These are phyloP conservation scores for Pachycephala philippinensis DNA, from an alignment of 2,113 vertebrate genomes.

Conservation along the genomic window DNA sequence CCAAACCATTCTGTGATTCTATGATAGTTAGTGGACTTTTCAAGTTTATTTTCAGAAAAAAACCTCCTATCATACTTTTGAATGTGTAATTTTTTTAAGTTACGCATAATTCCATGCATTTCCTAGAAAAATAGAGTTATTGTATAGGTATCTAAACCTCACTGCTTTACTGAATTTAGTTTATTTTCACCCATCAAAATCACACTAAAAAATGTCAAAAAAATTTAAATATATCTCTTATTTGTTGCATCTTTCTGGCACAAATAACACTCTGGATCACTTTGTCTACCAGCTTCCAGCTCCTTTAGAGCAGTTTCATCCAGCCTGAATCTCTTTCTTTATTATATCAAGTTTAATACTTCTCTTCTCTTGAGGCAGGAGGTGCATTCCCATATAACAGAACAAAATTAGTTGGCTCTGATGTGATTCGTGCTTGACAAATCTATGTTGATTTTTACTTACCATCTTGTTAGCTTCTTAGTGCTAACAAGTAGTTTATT, in stretches of 20 bases:
- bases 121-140: neutral
- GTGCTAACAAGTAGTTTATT: neutral
- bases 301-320: neutral
- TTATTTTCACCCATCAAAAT: neutral
- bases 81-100: neutral
- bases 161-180: neutral
- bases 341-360: neutral
- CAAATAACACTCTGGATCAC: neutral
- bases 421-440: neutral
- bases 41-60: neutral
- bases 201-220: neutral
- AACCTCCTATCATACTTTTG: rapidly evolving
- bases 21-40: neutral
- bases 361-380: neutral
- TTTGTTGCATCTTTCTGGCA: neutral
- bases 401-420: neutral
- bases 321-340: neutral
- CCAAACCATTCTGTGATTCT: neutral
- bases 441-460: neutral
- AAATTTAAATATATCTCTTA: neutral
- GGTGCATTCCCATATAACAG: neutral
- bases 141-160: neutral
- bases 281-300: neutral
- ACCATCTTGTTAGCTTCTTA: neutral
- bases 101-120: neutral